phyloP scores from a whole-genome alignment of 37 sponge, comb jelly and placozoan species.

The Crambe crambe region DNA sequence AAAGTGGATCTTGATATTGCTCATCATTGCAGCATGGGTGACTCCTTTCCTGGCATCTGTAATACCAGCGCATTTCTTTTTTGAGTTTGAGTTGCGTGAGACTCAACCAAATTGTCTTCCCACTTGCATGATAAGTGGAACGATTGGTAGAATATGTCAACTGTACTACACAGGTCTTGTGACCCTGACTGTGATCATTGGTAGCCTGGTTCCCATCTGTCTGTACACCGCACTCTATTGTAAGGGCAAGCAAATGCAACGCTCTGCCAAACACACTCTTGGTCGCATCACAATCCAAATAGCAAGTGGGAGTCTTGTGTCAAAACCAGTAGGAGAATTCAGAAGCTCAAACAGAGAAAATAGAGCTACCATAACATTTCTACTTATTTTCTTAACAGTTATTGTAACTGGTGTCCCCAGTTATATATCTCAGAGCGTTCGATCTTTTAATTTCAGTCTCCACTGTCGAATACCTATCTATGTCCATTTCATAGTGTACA shows the following conservation, averaged over 20 bases:
- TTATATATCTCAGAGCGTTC: not conserved
- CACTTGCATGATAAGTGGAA: not conserved
- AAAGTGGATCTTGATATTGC: constrained; percentile 8
- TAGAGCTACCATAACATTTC: constrained; percentile 10
- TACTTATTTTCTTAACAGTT: constrained; percentile 21
- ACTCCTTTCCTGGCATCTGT: constrained; percentile 3
- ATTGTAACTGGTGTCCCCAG: constrained; percentile 16
- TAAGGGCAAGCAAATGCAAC: not conserved
- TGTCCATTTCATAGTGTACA: not conserved
- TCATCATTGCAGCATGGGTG: constrained; percentile 21
- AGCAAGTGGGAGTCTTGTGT: not conserved
- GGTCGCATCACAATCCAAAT: not conserved
- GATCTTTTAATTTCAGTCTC: not conserved
- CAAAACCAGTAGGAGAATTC: not conserved
- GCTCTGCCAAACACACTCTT: not conserved
- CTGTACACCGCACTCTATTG: constrained; percentile 29
- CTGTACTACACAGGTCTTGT: not conserved
- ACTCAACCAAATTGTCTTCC: constrained; percentile 16
- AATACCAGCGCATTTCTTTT: not conserved
- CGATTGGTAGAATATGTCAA: not conserved
- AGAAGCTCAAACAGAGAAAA: not conserved
- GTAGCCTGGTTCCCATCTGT: constrained; percentile 16
- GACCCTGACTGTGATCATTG: constrained; percentile 4
- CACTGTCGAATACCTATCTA: constrained; percentile 26
- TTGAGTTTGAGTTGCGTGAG: not conserved